Evolutionary conservation across 1,140 invertebrate species (phyloP), one percentile per base, ranked within the genome.

Genomic region (Listronotus oregonensis): DNA sequence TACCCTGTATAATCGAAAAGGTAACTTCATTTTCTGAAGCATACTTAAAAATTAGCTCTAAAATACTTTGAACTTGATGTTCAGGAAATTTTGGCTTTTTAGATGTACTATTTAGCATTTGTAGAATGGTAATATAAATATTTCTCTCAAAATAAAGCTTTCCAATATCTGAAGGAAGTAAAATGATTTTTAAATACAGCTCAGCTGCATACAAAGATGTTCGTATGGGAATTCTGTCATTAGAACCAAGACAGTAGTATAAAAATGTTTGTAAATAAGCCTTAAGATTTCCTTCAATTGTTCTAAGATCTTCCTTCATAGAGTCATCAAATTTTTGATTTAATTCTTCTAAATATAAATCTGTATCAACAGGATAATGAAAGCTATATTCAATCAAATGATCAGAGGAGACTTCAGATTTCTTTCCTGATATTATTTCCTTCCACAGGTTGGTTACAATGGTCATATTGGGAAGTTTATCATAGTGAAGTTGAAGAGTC

Each of bases 301-400:
- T 61, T 39, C 56, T 57, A 12, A 70, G 43, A n/a, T 67, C 46
- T 21, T 70, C 69, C 46, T 64, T 70, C 42, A 52, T 9, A 31
- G 14, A 43, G 15, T 57, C 43, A 34, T 67, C 62, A 62, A 67
- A 70, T 55, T 70, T 70, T 31, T 50, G 10, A 37, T 60, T 58
- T n/a, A 70, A 44, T 18, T 62, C 62, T 65, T 64, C 56, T 21
- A 70, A 40, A 47, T 67, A 70, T n/a, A 52, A 6, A 51, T 67
- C 54, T 17, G 62, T 67, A 58, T 70, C 69, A 12, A 70, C 65
- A 17, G 69, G 69, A 58, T 65, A 64, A 34, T 70, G 69, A 44
- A 67, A 64, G n/a, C 61, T 65, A 18, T 67, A 70, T 43, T 67
- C 69, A 31, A 67, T 67, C 12, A 67, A 17, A n/a, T 60, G 31